Evolutionary conservation across 2,888 invertebrate species (phyloP), one percentile per base, ranked within the genome.

Genomic region (Notocelia uddmanniana): DNA sequence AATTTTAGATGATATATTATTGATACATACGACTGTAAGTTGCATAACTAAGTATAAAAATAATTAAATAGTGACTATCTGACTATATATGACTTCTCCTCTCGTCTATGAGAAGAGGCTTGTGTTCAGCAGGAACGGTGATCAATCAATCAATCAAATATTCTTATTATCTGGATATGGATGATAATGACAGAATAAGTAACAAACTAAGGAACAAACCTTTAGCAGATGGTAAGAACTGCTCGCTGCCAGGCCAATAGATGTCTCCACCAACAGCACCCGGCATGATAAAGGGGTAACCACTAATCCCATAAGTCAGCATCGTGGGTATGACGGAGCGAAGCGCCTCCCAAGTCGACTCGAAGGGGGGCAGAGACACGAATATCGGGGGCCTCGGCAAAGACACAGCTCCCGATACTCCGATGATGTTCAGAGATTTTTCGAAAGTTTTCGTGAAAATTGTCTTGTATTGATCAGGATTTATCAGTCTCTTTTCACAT

Each of bases 211-310:
- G 2, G 3, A 54, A 0, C 5, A 0, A 50, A 70, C 64, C 95
- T 80, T 91, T 95, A 68, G 94, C 94, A 73, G 88, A 94, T 62
- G 93, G 92, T 75, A 92, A 85, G 81, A 92, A 95, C 73, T 95
- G 95, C 19, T 95, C 93, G 59, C 91, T 91, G 1, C 94, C 94
- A 2, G 96, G 95, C 75, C 96, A 93, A 62, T 96, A 95, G 54
- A 96, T 96, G 80, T 98, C 98, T 0, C 98, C 99, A 0, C 99
- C 99, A 0, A 99, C 97, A 5, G 98, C 97, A 0, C 99, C 98
- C 0, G 98, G 98, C 94, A 99, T 96, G 55, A 98, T 95, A 80
- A 98, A 98, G 0, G 98, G 98, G 88, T 97, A 99, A 0, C 99
- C 99, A 63, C 98, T 96, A 23, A 98, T 95, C 0, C 98, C 98